Base-by-base conservation (phyloP, 2,888 invertebrate genomes). In the Halictus ligatus region DNA sequence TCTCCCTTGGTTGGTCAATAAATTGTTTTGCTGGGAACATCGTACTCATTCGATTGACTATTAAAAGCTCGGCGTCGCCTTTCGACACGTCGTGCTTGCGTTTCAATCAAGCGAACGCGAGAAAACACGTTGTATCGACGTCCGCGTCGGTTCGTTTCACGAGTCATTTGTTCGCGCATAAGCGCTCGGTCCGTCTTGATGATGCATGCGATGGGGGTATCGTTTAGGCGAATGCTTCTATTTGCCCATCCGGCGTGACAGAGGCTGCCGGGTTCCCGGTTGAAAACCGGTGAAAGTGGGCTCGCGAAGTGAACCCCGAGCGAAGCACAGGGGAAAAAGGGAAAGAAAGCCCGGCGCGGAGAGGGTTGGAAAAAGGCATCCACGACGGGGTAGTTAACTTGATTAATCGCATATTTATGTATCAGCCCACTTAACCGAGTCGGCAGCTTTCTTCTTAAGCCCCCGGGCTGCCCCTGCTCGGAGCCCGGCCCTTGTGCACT, bases 381-480 rank as follows among this genome's bases (percentile, higher is more conserved):
- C 88, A 89, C 91, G 92, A 89, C 89, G 87, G 85, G 92, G 92
- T 90, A 93, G 93, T 93, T 92, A 92, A 92, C 92, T 92, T 94
- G 94, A 94, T 94, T 94, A 94, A 94, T 94, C 92, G 94, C 93
- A 94, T 94, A 94, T 94, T 94, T 94, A 94, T 94, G 92, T 93
- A 94, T 94, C 93, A 92, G 92, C 89, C 92, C 92, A 93, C 93
- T 94, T 93, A 93, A 93, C 92, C 92, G 90, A 91, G 91, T 91
- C 91, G 89, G 90, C 88, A 91, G 90, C 90, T 90, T 90, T 88
- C 88, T 90, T 90, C 90, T 89, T 91, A 88, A 91, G 89, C 87
- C 78, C 77, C 83, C 84, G 73, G 67, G 80, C 83, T 84, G 85
- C 84, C 85, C 83, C 86, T 86, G 89, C 86, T 3, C 75, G 76